Evolutionary conservation across 2,888 invertebrate genomes (phyloP), one percentile per base, ranked within the genome.

Genomic region (Carterocephalus palaemon): DNA sequence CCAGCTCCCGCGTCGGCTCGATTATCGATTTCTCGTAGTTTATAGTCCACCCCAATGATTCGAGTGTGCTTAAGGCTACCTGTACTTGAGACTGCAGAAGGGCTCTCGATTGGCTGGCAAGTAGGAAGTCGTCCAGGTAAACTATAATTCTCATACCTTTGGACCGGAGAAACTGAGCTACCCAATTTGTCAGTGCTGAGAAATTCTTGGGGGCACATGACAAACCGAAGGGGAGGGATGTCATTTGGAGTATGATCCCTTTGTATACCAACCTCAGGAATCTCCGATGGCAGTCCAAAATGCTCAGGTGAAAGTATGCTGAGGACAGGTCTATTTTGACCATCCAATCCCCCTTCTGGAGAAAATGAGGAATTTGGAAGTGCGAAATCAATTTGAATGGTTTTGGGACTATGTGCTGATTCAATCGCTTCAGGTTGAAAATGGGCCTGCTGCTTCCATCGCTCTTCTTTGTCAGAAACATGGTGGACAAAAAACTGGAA

Each of bases 141-240:
- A 61, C 60, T n/a, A 62, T 28, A 0, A 59, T 46, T 33, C 57
- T 42, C 7, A 60, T 48, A 1, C 51, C 52, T 37, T 12, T 37
- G n/a, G 28, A 2, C 23, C 59, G 24, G 1, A 60, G 47, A 1
- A 23, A 8, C 12, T 39, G 24, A 8, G 57, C 59, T 2, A 59
- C 2, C 60, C 59, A 62, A 32, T 59, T 62, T 28, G 54, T 38
- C 0, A 62, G 8, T 9, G 41, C 45, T 2, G 59, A 39, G 38
- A 59, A 63, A 2, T 46, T 41, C 7, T 51, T 15, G 0, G 62
- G 60, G 0, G 59, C 60, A 2, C 46, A 52, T n/a, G 60, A 42
- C 2, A 64, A 48, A 0, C 59, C 62, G 33, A 64, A 62, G 0
- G 60, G 62, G 0, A 60, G 54, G 24, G 49, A 48, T 13, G 51